Conservation (phyloP, 2,797 vertebrate species). For the Leptodactylus fallax region DNA sequence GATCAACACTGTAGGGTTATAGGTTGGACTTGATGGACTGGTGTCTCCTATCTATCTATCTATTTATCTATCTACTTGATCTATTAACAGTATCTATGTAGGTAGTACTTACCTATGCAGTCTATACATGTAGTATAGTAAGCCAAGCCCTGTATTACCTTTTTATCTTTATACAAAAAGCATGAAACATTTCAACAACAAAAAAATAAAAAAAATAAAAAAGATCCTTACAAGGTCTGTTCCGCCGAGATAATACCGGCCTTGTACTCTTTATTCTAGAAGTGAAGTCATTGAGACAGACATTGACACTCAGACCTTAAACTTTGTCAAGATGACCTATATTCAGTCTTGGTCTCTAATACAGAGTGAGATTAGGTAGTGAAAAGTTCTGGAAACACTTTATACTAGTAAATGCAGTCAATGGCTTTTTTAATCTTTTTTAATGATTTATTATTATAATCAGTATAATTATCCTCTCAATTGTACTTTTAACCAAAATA, state of each 20-base stretch:
- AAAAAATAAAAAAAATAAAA: too few species aligned
- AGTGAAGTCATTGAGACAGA: neutral
- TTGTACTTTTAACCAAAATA: neutral
- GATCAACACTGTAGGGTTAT: too few species aligned
- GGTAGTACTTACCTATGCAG: too few species aligned
- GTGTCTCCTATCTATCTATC: conserved; percentile 13
- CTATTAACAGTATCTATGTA: too few species aligned
- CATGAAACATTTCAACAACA: neutral
- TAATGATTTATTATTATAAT: too few species aligned
- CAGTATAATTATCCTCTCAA: too few species aligned
- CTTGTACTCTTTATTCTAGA: neutral
- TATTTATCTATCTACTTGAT: too few species aligned
- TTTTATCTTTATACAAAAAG: neutral
- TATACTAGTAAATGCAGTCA: too few species aligned
- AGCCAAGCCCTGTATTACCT: neutral
- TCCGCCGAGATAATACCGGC: neutral
- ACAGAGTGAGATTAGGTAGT: neutral
- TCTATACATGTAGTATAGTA: too few species aligned
- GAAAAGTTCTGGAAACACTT: neutral
- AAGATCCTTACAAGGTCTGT: neutral
- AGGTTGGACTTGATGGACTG: too few species aligned
- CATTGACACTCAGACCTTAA: neutral
- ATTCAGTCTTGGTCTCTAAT: neutral
- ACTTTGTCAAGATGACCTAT: conserved; percentile 17
- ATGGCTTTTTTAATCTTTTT: too few species aligned